Base-by-base conservation (phyloP, 2,113 vertebrate species). In the Ardeotis arabs region DNA sequence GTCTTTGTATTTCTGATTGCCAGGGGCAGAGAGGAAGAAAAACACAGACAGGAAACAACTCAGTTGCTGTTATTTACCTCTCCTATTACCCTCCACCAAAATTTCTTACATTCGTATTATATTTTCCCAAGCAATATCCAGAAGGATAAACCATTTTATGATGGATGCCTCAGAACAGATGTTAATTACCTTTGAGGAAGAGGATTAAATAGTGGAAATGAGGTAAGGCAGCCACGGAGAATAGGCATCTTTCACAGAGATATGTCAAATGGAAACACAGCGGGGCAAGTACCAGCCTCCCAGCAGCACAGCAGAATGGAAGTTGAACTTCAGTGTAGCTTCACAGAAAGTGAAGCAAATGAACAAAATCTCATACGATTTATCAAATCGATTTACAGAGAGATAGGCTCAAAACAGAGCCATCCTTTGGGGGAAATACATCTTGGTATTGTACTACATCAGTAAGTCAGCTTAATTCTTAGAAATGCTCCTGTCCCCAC, bases 231-330 rank as follows among this genome's bases (percentile, higher is more conserved):
- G 64, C 49, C 52, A 47, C 16, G 22, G 35, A 19, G 33, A 41
- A 64, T 44, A 15, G 15, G 56, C 7, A 19, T 0, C 14, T 75
- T 74, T 27, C 1, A 6, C 31, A 59, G 66, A 47, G 73, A 39
- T 29, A 14, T 10, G 24, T 31, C 1, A 2, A n/a, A 14, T 9
- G 60, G 60, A 72, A 78, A 39, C 10, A 3, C 18, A 8, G 22
- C 0, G 3, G 11, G 60, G 4, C 0, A 1, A 76, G 58, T 31
- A 29, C 44, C 29, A 22, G 4, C 35, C 50, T 64, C 53, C 39
- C 73, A 31, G 22, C 12, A 73, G 28, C 20, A 31, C 22, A 10
- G n/a, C 1, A 5, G 29, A 52, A 28, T 1, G 12, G 52, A 47
- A 69, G 16, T 41, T 77, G 77, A 63, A 27, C 23, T 68, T 73